Evolutionary conservation across 2,113 vertebrate genomes (phyloP).

Genomic region (Alaudala cheleensis): DNA sequence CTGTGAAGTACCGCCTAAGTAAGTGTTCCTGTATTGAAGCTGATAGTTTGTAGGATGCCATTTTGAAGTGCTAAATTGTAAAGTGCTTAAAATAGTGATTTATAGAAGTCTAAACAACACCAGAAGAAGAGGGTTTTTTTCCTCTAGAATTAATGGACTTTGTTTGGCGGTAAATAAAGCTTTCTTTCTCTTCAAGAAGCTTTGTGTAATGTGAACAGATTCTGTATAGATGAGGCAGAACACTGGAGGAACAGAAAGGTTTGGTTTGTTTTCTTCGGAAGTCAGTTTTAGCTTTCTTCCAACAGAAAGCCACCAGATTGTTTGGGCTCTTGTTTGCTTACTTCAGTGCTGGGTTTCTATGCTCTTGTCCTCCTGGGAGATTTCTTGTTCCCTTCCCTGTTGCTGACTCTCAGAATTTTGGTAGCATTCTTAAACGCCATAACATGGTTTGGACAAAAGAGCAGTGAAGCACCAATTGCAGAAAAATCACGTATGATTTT

Average conservation of each 20-base stretch:
- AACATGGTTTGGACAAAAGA: neutral
- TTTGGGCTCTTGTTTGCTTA: neutral
- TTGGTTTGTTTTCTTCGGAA: neutral
- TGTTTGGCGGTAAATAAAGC: neutral
- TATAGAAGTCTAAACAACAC: neutral
- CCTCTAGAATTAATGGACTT: neutral
- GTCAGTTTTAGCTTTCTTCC: neutral
- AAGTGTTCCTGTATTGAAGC: neutral
- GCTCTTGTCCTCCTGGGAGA: neutral
- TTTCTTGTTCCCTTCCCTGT: neutral
- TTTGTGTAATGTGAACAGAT: neutral
- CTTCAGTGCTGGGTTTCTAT: neutral
- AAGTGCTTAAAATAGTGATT: neutral
- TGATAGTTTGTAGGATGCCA: neutral
- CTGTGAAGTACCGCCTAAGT: neutral
- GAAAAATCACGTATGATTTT: neutral
- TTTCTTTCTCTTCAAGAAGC: neutral
- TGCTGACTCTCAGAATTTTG: neutral
- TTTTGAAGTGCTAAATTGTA: neutral
- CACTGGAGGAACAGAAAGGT: neutral
- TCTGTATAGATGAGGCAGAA: neutral
- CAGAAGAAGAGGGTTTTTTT: neutral
- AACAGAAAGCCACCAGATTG: neutral
- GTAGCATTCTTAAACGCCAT: neutral
- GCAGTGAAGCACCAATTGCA: neutral